Conservation (phyloP, 92 coral and sea anemone genomes). For the Meandrina meandrites region DNA sequence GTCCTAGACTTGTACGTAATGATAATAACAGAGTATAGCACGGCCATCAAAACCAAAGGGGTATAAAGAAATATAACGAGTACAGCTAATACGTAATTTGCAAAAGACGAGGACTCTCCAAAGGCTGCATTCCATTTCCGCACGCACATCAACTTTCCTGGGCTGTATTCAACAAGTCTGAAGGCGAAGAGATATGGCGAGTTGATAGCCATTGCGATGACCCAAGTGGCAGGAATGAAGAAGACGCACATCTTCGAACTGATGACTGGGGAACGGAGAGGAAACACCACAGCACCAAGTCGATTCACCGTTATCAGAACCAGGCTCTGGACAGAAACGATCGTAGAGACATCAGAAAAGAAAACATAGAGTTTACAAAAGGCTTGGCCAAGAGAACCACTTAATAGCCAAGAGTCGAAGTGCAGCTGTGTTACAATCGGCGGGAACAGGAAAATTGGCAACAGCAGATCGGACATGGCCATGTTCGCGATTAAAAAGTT, state of each 20-base stretch:
- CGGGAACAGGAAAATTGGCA: not conserved
- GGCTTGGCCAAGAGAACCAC: not conserved
- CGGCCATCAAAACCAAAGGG: not conserved
- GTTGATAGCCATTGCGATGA: not conserved
- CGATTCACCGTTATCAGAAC: not conserved
- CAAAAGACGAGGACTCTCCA: not conserved
- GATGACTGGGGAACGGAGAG: not conserved
- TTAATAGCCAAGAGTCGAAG: not conserved
- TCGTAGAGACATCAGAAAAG: not conserved
- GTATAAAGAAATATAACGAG: not conserved
- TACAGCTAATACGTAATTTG: not conserved
- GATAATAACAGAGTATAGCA: not conserved
- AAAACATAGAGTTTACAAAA: not conserved
- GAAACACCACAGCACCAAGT: not conserved
- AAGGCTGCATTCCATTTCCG: not conserved
- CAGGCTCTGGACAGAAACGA: not conserved
- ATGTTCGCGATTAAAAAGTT: not conserved
- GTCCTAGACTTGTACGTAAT: not conserved
- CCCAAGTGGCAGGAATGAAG: not conserved
- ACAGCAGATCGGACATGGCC: not conserved
- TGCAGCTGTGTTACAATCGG: not conserved
- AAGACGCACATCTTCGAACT: not conserved
- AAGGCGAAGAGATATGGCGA: not conserved
- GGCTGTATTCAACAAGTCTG: not conserved
- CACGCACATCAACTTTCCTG: not conserved